Evolutionary conservation across 2,888 invertebrate species (phyloP).

Genomic region (Zhengitettix transpicula): DNA sequence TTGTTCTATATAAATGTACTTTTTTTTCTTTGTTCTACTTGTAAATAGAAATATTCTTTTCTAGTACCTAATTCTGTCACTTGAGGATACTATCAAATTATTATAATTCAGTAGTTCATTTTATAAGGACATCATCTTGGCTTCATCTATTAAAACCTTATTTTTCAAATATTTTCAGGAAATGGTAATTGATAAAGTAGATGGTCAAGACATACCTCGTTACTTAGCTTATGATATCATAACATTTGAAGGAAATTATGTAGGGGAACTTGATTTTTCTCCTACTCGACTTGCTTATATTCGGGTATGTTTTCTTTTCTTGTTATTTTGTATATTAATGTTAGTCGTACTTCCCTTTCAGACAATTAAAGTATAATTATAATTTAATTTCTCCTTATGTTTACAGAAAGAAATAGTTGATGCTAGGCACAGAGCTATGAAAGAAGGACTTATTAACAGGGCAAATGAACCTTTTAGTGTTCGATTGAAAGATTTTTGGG

Average conservation of each 20-base stretch:
- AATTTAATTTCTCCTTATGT: not conserved
- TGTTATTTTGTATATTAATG: conserved; percentile 1
- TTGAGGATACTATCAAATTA: too few species aligned
- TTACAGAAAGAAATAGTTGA: conserved; percentile 18
- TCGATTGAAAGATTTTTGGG: conserved; percentile 83
- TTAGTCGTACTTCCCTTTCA: conserved; percentile 1
- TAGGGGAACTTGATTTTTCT: conserved; percentile 59
- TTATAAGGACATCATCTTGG: too few species aligned
- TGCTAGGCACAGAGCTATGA: conserved; percentile 53
- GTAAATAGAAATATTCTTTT: too few species aligned
- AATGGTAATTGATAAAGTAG: conserved; percentile 84
- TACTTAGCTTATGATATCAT: conserved; percentile 93
- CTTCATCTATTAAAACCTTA: not conserved
- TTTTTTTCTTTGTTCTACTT: too few species aligned
- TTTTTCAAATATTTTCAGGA: conserved; percentile 43
- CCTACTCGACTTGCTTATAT: conserved; percentile 64
- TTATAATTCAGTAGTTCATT: too few species aligned
- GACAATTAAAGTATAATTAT: not conserved
- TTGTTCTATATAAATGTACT: too few species aligned
- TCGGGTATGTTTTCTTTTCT: conserved; percentile 22
- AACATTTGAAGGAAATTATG: conserved; percentile 58
- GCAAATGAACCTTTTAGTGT: conserved; percentile 78
- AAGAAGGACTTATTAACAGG: conserved; percentile 54
- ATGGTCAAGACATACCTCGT: conserved; percentile 58
- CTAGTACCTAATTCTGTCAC: too few species aligned